Evolutionary conservation across 2,113 vertebrate genomes (phyloP).

Genomic region (Gadus macrocephalus): DNA sequence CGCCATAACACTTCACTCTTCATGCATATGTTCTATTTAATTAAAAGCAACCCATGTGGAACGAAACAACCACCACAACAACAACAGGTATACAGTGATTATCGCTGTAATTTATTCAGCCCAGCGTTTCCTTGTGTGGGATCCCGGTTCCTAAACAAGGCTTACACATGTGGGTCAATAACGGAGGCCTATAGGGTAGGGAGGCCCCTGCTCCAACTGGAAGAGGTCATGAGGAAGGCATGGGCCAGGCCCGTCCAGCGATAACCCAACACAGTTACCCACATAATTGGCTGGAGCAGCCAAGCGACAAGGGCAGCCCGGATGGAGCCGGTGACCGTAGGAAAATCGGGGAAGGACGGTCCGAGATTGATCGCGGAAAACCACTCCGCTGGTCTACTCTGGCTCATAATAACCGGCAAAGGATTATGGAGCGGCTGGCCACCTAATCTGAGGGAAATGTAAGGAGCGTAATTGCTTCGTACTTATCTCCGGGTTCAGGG

Average conservation of each 20-base stretch:
- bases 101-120: slow-evolving; percentile 34
- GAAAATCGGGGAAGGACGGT: slow-evolving; percentile 68
- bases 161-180: slow-evolving; percentile 47
- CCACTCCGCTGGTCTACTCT: slow-evolving; percentile 40
- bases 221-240: slow-evolving; percentile 52
- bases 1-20: slow-evolving; percentile 35
- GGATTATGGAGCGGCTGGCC: slow-evolving; percentile 45
- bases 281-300: slow-evolving; percentile 64
- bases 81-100: slow-evolving; percentile 41
- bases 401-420: slow-evolving; percentile 50
- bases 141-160: slow-evolving; percentile 43
- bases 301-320: slow-evolving; percentile 68
- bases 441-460: slow-evolving; percentile 51
- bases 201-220: slow-evolving; percentile 39
- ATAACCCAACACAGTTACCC: slow-evolving; percentile 66
- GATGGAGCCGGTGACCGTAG: slow-evolving; percentile 66
- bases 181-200: slow-evolving; percentile 52
- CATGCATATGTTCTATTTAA: slow-evolving; percentile 38
- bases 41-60: slow-evolving; percentile 43
- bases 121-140: slow-evolving; percentile 5
- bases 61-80: slow-evolving; percentile 34
- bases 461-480: slow-evolving; percentile 49
- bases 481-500: slow-evolving; percentile 39
- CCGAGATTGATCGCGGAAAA: slow-evolving; percentile 70
- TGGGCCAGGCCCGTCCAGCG: slow-evolving; percentile 53